A percentile compares a stretch with the other conserved stretches of the same genome.
Conservation (phyloP, 2,888 invertebrate genomes). For the Catocala nupta region DNA sequence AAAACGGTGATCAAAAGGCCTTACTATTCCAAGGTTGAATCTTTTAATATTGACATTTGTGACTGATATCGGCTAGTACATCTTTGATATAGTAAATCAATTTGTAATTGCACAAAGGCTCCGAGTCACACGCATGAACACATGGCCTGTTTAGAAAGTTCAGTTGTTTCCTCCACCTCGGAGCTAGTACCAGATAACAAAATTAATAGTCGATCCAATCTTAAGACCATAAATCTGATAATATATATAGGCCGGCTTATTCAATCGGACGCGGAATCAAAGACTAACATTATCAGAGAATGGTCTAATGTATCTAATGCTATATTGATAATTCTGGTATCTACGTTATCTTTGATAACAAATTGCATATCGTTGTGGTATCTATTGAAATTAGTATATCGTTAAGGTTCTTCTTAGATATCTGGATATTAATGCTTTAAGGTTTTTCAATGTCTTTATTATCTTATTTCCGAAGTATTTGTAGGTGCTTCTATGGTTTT, state of each 20-base stretch:
- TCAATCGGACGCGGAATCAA: conserved; percentile 47
- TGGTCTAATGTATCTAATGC: conserved; percentile 38
- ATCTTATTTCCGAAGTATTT: neutral
- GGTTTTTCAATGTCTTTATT: conserved; percentile 18
- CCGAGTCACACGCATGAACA: conserved; percentile 19
- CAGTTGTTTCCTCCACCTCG: conserved; percentile 44
- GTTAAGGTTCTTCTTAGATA: conserved; percentile 28
- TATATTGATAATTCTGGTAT: conserved; percentile 43
- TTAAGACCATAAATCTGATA: conserved; percentile 50
- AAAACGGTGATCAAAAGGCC: too few species aligned
- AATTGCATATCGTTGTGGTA: conserved; percentile 35
- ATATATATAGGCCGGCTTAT: conserved; percentile 47
- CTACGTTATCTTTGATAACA: conserved; percentile 40
- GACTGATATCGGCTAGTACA: too few species aligned
- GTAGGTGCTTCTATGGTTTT: neutral
- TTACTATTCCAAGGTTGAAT: too few species aligned
- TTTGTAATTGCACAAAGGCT: conserved; percentile 6
- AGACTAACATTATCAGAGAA: conserved; percentile 45
- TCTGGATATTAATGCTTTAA: conserved; percentile 39
- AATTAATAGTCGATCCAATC: conserved; percentile 53
- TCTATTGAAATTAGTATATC: conserved; percentile 39
- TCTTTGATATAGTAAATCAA: neutral
- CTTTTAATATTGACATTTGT: too few species aligned
- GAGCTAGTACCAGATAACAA: conserved; percentile 47
- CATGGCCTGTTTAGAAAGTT: conserved; percentile 43